A percentile compares a stretch with the other conserved stretches of the same genome.
These are phyloP conservation scores for Dichetophora obliterata DNA, from an alignment of 2,888 invertebrate genomes.

Conservation along the genomic window DNA sequence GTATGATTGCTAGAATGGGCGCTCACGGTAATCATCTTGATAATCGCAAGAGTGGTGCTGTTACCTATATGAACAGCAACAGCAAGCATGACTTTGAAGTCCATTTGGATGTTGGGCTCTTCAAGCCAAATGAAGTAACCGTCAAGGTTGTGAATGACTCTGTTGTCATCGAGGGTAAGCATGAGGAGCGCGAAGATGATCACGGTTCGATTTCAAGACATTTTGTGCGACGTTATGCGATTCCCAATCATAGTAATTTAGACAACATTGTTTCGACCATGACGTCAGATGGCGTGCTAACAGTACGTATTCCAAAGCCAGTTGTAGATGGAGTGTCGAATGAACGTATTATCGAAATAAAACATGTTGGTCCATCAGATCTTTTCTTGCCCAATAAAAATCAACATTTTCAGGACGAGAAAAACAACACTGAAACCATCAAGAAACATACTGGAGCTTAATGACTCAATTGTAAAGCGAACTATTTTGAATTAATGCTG, in stretches of 20 bases:
- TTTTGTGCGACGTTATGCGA: constrained; percentile 78
- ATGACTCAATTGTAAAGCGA: neutral
- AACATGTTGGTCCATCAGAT: constrained; percentile 61
- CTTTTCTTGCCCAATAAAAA: constrained; percentile 55
- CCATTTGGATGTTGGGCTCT: constrained; percentile 78
- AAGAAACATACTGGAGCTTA: neutral
- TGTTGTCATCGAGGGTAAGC: constrained; percentile 78
- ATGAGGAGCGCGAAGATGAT: constrained; percentile 79
- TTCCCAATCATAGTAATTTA: constrained; percentile 78
- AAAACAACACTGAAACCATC: neutral
- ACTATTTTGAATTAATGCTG: neutral
- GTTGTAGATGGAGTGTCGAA: constrained; percentile 41
- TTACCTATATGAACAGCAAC: constrained; percentile 48
- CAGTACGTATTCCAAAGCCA: constrained; percentile 76
- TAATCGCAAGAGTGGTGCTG: constrained; percentile 52
- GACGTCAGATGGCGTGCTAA: constrained; percentile 85
- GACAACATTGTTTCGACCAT: constrained; percentile 80
- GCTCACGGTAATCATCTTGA: constrained; percentile 59
- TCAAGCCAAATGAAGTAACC: constrained; percentile 78
- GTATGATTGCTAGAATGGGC: constrained; percentile 60
- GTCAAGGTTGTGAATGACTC: constrained; percentile 77
- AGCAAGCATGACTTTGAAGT: constrained; percentile 78
- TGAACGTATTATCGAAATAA: constrained; percentile 61
- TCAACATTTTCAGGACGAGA: neutral
- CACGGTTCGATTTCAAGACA: constrained; percentile 84